Evolutionary conservation across 2,113 vertebrate species (phyloP), one percentile per base, ranked within the genome.

Genomic region (Phaethornis superciliosus): DNA sequence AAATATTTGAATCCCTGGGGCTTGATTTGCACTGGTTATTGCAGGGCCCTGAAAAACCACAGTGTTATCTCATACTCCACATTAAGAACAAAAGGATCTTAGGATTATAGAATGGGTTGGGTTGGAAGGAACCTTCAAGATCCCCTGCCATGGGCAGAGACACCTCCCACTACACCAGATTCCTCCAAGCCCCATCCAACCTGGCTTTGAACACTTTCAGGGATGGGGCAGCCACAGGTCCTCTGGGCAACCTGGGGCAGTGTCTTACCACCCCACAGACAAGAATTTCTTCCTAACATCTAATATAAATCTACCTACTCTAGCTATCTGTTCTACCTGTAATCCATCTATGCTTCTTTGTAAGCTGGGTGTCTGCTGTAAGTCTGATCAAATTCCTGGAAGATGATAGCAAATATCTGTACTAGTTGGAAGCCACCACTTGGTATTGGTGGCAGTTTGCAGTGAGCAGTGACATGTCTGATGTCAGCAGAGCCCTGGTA

Each of bases 401-500:
- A 75, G 9, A 26, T 1, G 1, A 1, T 22, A 89, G 9, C 23
- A 80, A 46, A 67, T 55, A 40, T 20, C 30, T 46, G 5, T 20
- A 12, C 11, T 5, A 30, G 22, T 27, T 14, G 56, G 42, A 81
- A 75, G 24, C 2, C 13, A 35, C 9, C 4, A 1, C 37, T 75
- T 67, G 27, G 9, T 27, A 42, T 35, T 0, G 0, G 37, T 13
- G 40, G 10, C 33, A 46, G 30, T 54, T 58, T 78, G 32, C 35
- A 40, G 60, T 0, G 0, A 77, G 64, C 46, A 69, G 63, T 7
- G 2, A 23, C 9, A 3, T 9, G 46, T 46, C 3, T 2, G 42
- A 51, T 37, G 28, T 51, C 47, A 67, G 30, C 26, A 27, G 37
- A 24, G 6, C 23, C 62, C 30, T 23, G 27, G 27, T 6, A 28